Evolutionary conservation across 1,140 invertebrate species (phyloP), one percentile per base, ranked within the genome.

Genomic region (Drosophila sp.): DNA sequence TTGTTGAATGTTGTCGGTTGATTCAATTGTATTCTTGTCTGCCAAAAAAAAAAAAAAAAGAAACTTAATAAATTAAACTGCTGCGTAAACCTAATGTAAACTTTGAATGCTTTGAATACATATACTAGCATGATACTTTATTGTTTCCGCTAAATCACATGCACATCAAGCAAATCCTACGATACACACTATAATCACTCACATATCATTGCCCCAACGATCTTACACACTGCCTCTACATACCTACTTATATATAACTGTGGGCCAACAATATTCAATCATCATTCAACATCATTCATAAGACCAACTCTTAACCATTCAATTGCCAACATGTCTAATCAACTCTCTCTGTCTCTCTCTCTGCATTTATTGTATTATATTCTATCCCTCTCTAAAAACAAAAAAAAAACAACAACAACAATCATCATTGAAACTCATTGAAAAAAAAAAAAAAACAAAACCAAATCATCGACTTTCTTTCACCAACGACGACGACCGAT

Each of bases 341-440:
- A 50, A 50, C 11, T 25, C 23, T 50, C 44, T 50, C 23, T 50
- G 8, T 50, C 23, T 50, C 44, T 50, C 84, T 87, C 72, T 89
- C 69, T 89, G 84, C 80, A 89, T 89, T 89, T 89, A 89, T 89
- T 80, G 84, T 89, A 89, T 83, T 89, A 89, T 89, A 89, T 89
- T 89, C 80, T 87, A 74, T 89, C 70, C 71, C 66, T 55, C 17
- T 17, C 17, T 23, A 55, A 72, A 32, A 65, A 65, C 40, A 35
- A 60, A 23, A 55, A 35, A 10, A 38, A 38, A 38, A 11, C 10
- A 38, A 38, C 35, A 38, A 33, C 55, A 30, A 47, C 27, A 70
- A 58, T 11, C 60, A 65, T 63, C 47, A 57, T 50, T 38, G 35
- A 50, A 38, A 27, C 23, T 50, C 44, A 50, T 50, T 50, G 25